Percentiles rank a stretch among this genome's conserved stretches.
phyloP scores from a whole-genome alignment of 2,797 vertebrate genomes.

The Aythya fuligula region DNA sequence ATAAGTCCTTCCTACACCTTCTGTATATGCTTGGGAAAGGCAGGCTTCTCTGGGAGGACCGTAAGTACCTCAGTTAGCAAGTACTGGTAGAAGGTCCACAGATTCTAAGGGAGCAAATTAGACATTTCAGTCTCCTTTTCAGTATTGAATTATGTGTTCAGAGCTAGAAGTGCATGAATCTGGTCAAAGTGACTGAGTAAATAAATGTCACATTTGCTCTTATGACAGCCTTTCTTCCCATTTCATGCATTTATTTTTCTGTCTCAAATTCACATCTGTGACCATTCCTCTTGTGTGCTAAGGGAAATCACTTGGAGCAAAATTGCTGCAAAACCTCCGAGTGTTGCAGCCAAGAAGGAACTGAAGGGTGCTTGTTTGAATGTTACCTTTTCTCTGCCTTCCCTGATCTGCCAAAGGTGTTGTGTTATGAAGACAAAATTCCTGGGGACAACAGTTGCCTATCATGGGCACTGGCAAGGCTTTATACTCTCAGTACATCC shows the following conservation, averaged over 20 bases:
- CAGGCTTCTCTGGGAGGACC: not conserved
- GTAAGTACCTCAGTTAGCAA: not conserved
- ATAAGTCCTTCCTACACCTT: not conserved
- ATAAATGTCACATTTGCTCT: not conserved
- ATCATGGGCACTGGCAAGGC: not conserved
- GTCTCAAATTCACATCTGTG: not conserved
- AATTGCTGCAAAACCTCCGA: not conserved
- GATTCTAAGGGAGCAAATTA: not conserved
- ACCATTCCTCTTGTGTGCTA: not conserved
- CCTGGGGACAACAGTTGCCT: accelerated
- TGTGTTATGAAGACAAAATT: not conserved
- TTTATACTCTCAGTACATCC: not conserved
- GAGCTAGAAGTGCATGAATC: not conserved
- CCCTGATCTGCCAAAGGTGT: not conserved
- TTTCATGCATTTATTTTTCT: not conserved
- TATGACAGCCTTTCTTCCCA: not conserved
- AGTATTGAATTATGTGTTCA: not conserved
- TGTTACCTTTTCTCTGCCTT: not conserved
- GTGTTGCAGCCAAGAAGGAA: not conserved
- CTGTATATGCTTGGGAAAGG: not conserved
- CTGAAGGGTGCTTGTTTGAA: not conserved
- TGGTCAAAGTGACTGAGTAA: not conserved
- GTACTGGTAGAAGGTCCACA: not conserved
- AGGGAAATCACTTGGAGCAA: not conserved
- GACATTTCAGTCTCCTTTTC: not conserved